Evolutionary conservation across 2,888 invertebrate genomes (phyloP), one percentile per base, ranked within the genome.

Genomic region (Phaonia tiefii): DNA sequence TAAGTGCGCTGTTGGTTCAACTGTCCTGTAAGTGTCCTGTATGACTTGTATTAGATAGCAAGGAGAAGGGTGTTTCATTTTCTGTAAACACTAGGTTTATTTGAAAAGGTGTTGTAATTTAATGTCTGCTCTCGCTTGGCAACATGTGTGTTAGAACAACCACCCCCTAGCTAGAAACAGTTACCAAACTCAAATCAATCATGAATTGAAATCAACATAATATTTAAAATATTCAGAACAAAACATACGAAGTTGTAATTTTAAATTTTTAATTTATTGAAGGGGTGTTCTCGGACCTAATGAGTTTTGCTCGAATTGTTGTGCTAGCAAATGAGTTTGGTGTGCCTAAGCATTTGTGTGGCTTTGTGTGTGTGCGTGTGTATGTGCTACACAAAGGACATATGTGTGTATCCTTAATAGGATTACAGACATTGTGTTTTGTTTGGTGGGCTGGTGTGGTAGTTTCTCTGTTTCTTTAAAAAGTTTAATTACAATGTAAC

Each of bases 171-270:
- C 15, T 10, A 49, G 20, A 49, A 49, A 20, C 20, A 49, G 49
- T 8, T 20, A 44, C 17, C 20, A 4, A 49, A 17, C 49, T 49
- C 49, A 17, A 49, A 49, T 66, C 65, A 66, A 66, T 66, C 65
- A 44, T 42, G 44, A 44, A 25, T 42, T 17, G 10, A 20, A 15
- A 20, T 15, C 15, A 49, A 20, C 17, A 15, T 46, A 46, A 5
- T 15, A 31, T 15, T 15, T 15, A 46, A 46, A 44, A n/a, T n/a
- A 5, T 25, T 46, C 58, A 79, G 74, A 76, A 75, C 67, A 60
- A 31, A 3, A 31, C 31, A 5, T 71, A 26, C 31, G 49, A 13
- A 49, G 49, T 49, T 49, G 17, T 49, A 20, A 1, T 49, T 20
- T 20, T 10, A 49, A 49, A 49, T 49, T 49, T 49, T 17, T 49